These are phyloP conservation scores for Dynastes hyllus DNA, from an alignment of 2,888 invertebrate species.

Conservation along the genomic window DNA sequence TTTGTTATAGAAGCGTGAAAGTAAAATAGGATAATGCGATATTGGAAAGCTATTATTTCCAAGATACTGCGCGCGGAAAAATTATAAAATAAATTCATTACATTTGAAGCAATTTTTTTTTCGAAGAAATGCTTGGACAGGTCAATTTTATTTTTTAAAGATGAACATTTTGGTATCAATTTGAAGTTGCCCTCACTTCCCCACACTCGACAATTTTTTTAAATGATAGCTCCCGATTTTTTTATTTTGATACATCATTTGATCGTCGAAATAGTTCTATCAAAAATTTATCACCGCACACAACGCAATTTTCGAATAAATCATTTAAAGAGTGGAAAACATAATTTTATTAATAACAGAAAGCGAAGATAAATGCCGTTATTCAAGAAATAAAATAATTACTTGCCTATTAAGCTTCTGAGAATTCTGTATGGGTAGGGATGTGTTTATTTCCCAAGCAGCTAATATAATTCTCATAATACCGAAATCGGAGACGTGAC, in stretches of 20 bases:
- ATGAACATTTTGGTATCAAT: too few species aligned
- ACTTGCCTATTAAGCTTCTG: too few species aligned
- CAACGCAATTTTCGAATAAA: too few species aligned
- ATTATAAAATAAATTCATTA: neutral
- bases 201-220: neutral
- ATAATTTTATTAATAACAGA: too few species aligned
- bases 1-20: conserved; percentile 3
- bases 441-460: neutral
- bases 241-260: too few species aligned
- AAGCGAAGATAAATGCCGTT: too few species aligned
- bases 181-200: neutral
- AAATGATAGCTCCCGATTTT: neutral
- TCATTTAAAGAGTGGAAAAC: too few species aligned
- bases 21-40: neutral
- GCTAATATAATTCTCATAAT: neutral
- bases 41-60: conserved; percentile 2
- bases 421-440: too few species aligned
- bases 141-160: too few species aligned
- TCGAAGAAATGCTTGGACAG: too few species aligned
- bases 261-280: neutral
- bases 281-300: neutral
- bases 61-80: neutral
- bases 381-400: too few species aligned
- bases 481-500: neutral
- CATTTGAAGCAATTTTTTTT: neutral